phyloP scores from a whole-genome alignment of 2,113 vertebrate genomes.

The Hydropotes inermis region DNA sequence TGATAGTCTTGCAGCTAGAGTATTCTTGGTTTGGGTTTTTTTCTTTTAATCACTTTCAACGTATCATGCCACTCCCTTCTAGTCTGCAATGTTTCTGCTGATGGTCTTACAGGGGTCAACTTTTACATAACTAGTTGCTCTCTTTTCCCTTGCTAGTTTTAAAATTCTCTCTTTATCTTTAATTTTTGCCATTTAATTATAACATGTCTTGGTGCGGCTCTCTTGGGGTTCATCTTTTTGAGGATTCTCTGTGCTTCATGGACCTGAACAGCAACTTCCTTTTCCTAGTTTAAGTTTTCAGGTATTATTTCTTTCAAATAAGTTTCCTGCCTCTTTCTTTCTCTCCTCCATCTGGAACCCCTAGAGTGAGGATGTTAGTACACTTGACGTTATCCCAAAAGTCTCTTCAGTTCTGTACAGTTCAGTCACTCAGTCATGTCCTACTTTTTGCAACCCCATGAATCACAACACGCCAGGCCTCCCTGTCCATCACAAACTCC shows the following conservation, averaged over 20 bases:
- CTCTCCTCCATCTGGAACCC: background rate
- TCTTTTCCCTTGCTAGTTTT: background rate
- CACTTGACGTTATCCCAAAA: background rate
- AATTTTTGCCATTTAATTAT: background rate
- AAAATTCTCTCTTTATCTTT: background rate
- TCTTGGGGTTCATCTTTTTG: background rate
- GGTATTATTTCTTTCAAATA: background rate
- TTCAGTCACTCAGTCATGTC: too few relatives aligned
- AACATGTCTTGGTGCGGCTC: background rate
- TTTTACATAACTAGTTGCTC: background rate
- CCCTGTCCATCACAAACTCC: too few relatives aligned
- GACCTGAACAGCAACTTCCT: background rate
- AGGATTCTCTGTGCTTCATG: background rate
- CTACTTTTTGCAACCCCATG: too few relatives aligned
- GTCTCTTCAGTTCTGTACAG: background rate
- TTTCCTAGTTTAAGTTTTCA: background rate
- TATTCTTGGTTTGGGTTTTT: background rate
- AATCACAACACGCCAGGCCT: too few relatives aligned
- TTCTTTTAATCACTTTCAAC: background rate
- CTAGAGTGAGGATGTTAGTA: background rate
- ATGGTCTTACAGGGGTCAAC: background rate
- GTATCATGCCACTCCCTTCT: background rate
- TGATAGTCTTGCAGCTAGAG: background rate
- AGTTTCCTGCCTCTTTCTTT: background rate
- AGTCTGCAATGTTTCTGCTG: background rate